phyloP scores from a whole-genome alignment of 2,888 invertebrate species.

The Drosophila fulvimacula region DNA sequence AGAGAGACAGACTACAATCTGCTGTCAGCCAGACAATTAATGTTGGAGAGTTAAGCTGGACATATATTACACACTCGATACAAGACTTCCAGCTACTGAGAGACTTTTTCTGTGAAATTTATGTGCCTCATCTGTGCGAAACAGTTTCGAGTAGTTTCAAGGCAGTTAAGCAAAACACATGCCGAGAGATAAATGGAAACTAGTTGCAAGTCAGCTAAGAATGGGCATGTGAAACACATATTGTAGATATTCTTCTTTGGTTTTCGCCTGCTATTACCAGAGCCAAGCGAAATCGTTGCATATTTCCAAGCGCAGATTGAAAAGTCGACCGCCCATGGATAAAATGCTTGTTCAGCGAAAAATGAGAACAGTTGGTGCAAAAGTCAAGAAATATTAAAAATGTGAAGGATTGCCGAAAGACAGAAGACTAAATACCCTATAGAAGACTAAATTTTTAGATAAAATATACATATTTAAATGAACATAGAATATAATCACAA shows the following conservation, averaged over 20 bases:
- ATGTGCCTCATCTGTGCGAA: constrained; percentile 50
- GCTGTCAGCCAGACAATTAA: constrained; percentile 63
- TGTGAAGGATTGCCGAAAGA: too few relatives aligned
- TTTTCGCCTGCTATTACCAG: constrained; percentile 29
- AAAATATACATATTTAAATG: background rate
- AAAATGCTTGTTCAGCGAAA: constrained; percentile 20
- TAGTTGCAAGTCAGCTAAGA: constrained; percentile 42
- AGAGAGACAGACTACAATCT: constrained; percentile 12
- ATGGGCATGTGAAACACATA: constrained; percentile 4
- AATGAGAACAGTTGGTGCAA: constrained; percentile 6
- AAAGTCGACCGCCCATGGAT: constrained; percentile 31
- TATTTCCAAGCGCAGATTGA: constrained; percentile 56
- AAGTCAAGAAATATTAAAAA: background rate
- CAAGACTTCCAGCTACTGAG: constrained; percentile 10
- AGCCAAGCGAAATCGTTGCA: constrained; percentile 31
- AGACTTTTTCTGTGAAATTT: constrained; percentile 43
- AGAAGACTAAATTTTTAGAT: too few relatives aligned
- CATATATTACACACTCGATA: constrained; percentile 54
- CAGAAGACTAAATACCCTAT: background rate
- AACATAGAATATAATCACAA: too few relatives aligned
- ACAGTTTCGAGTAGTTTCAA: constrained; percentile 50
- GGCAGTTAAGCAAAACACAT: constrained; percentile 54
- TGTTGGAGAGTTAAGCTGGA: constrained; percentile 44
- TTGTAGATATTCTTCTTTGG: constrained; percentile 16
- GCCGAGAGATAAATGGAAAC: constrained; percentile 46